Base-by-base conservation (phyloP, 2,797 vertebrate genomes). In the Amphiprion clarkii region DNA sequence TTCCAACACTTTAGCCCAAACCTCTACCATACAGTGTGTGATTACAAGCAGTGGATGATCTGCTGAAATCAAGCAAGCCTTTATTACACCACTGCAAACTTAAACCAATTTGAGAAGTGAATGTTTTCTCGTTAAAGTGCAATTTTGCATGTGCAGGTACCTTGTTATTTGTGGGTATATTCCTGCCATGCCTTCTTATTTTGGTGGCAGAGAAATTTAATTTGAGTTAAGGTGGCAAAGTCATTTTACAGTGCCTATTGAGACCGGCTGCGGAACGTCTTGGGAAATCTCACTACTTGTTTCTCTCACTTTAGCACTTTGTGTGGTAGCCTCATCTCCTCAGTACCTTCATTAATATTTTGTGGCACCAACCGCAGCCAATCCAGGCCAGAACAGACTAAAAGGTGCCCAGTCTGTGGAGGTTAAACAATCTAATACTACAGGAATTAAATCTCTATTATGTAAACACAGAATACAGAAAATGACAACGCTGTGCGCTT, bases 261-360 rank as follows among this genome's bases (percentile, higher is more conserved):
- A 67, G 55, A 78, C 72, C 54, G 31, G 67, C 51, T 67, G 36
- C 44, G 63, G 63, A 76, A 66, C 4, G 31, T 72, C 70, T 82
- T 71, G 46, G 56, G 72, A 75, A 86, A 77, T 53, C 61, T 68
- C 21, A 6, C 51, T 49, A 52, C 69, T 79, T 53, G 53, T 63
- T 84, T 81, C 74, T 81, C 71, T 76, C 48, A 67, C 66, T 70
- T 69, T 54, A 67, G 42, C 62, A 44, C 61, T 69, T 77, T 72
- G 56, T 69, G 70, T 33, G 48, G 53, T 60, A 53, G 55, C 39
- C 25, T 88, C 85, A 66, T 89, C 74, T 86, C 79, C 79, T 85
- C 84, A 87, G 67, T 21, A 13, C 56, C 73, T 87, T 89, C 83
- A 82, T 90, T 81, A 88, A 77, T 79, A 87, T 89, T 89, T 84